Base-by-base conservation (phyloP, 2,113 vertebrate species). In the Corythornis vintsioides region DNA sequence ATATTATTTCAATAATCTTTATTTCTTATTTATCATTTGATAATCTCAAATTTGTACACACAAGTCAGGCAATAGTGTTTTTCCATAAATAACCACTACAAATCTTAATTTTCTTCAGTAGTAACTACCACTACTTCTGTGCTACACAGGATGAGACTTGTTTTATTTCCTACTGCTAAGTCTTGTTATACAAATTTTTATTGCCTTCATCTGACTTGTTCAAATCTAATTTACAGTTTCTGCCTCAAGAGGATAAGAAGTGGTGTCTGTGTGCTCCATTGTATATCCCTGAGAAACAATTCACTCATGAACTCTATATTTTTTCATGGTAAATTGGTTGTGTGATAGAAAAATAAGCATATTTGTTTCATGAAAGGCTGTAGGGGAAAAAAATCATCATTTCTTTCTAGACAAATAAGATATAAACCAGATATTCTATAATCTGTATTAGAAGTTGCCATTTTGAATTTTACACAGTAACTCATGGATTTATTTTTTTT, bases 171-270 rank as follows among this genome's bases (percentile, higher is more conserved):
- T n/a, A 79, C 63, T 74, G 35, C 48, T 83, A 80, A 72, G 24
- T 6, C 64, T 86, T 92, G 29, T 94, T 96, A 88, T 88, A 94
- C 67, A 93, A 84, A 91, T 96, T 84, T 86, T 80, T 95, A 87
- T 88, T 88, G 74, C 73, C 78, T 91, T 57, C 71, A 91, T 91
- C 79, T 94, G 91, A 73, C 90, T 92, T 95, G 84, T 95, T 96
- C 95, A 96, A 96, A 95, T 89, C 74, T 95, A 96, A 97, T 96
- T 96, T 96, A 95, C 90, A 83, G 64, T 80, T 95, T 95, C 87
- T 95, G 78, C 89, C 92, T 91, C 93, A 95, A 91, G 93, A 96
- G 86, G 59, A 91, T 95, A 80, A 84, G 70, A 92, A 96, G 70
- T 85, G 57, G 66, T 93, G 52, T 50, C 81, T 86, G 38, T 89